These are phyloP conservation scores for Archaeoteleia sp. DNA, from an alignment of 2,888 invertebrate genomes.

Conservation along the genomic window DNA sequence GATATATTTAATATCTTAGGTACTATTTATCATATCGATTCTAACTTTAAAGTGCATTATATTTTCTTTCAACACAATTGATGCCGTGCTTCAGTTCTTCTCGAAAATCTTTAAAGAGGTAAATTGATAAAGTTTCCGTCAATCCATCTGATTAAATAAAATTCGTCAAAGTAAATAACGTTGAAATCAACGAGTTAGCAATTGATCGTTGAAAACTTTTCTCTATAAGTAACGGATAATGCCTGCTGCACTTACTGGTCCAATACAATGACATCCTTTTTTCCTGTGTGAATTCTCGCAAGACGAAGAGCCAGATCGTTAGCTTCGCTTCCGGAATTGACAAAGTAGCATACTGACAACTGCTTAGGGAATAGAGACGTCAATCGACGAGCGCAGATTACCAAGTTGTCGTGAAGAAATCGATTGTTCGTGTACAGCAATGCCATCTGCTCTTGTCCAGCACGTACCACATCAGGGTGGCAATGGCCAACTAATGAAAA, in stretches of 20 bases:
- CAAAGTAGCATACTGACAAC: constrained; percentile 94
- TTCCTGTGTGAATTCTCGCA: constrained; percentile 91
- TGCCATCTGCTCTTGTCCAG: constrained; percentile 93
- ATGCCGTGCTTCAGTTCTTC: too few relatives aligned
- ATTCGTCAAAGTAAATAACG: too few relatives aligned
- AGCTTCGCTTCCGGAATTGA: constrained; percentile 99
- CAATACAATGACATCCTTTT: constrained; percentile 91
- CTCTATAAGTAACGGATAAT: too few relatives aligned
- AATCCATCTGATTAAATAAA: too few relatives aligned
- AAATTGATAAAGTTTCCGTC: too few relatives aligned
- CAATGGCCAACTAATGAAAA: constrained; percentile 93
- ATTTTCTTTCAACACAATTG: too few relatives aligned
- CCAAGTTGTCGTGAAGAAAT: constrained; percentile 96
- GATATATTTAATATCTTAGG: too few relatives aligned
- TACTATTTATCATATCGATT: too few relatives aligned
- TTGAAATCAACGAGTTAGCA: too few relatives aligned
- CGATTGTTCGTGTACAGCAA: constrained; percentile 95
- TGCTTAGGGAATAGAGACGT: constrained; percentile 88
- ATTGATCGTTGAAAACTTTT: too few relatives aligned
- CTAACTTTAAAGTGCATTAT: too few relatives aligned
- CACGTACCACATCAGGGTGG: constrained; percentile 94
- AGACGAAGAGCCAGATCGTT: constrained; percentile 97
- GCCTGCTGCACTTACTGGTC: constrained; percentile 99
- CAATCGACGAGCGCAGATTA: constrained; percentile 90
- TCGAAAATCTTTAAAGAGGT: too few relatives aligned